Percentiles rank a stretch among this genome's conserved stretches.
phyloP scores from a whole-genome alignment of 1,140 invertebrate species.

The Trypoxylus dichotomus region DNA sequence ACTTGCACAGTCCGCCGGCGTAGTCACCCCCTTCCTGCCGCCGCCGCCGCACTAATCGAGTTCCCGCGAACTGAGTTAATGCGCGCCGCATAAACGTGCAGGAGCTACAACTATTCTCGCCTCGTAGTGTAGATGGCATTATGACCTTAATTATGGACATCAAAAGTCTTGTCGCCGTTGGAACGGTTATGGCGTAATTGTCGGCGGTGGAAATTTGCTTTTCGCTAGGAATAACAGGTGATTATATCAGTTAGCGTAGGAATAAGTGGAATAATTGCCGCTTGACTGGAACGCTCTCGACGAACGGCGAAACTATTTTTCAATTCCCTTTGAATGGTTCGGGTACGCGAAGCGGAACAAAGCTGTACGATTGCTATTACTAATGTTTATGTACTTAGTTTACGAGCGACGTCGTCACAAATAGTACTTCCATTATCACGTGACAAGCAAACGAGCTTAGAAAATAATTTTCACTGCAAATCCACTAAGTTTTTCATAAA shows the following conservation, averaged over 20 bases:
- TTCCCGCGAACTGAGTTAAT: neutral
- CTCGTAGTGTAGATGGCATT: neutral
- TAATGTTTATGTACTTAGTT: too few relatives aligned
- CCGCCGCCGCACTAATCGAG: too few relatives aligned
- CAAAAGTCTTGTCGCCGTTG: neutral
- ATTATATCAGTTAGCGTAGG: neutral
- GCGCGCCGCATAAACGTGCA: neutral
- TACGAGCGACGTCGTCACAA: too few relatives aligned
- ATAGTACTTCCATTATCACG: too few relatives aligned
- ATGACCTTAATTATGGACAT: neutral
- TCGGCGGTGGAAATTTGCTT: neutral
- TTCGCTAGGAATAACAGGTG: neutral
- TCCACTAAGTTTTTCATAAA: too few relatives aligned
- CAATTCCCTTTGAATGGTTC: neutral
- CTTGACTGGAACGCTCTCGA: neutral
- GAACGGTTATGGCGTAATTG: neutral
- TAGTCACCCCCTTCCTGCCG: too few relatives aligned
- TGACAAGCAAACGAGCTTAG: too few relatives aligned
- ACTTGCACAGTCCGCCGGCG: too few relatives aligned
- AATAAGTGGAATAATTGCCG: neutral
- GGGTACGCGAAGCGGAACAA: neutral
- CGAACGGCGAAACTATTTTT: neutral
- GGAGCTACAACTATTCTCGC: neutral
- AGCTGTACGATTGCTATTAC: too few relatives aligned
- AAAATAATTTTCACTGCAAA: too few relatives aligned